Base-by-base conservation (phyloP, 2,888 invertebrate species). In the Hoplodrina ambigua region DNA sequence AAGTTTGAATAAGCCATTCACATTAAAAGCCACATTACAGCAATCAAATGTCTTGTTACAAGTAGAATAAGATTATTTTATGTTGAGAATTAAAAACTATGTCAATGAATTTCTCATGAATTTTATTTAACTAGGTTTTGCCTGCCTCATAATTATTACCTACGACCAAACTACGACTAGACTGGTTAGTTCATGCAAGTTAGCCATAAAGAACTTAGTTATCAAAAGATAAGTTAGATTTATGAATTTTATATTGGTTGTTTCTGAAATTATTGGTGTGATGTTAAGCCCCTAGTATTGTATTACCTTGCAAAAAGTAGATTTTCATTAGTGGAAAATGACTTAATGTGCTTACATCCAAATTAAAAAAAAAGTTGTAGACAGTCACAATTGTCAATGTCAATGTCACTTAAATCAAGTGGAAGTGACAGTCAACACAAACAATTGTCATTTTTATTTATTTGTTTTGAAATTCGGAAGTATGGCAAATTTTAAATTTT, bases 11-110 rank as follows among this genome's bases (percentile, higher is more conserved):
- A 94, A 94, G 86, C 94, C 96, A 55, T 94, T 96, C 80, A 94
- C 90, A 66, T 84, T 96, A 66, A 96, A 94, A 87, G 95, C 95
- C 64, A 94, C 94, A 68, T 85, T 95, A 77, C 94, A 95, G 76
- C 92, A 90, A 61, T 90, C 93, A 49, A 95, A 93, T 83, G 87
- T 96, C 54, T 78, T 93, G 76, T 86, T 96, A 78, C 91, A 94
- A 89, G 90, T 95, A 68, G 89, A 89, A 83, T 84, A 72, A 77
- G 13, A 52, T 33, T 19, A 60, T 58, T 33, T 63, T 69, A 55
- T 68, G n/a, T 56, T 54, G 8, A 41, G 8, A 62, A 78, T 69
- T 68, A 70, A 54, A 75, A 75, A 17, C 17, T 44, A 13, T 50
- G 4, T 53, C 11, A 33, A 62, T 17, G 41, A 49, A 62, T 19